Base-by-base conservation (phyloP, 2,113 vertebrate species). In the Plectropomus leopardus region DNA sequence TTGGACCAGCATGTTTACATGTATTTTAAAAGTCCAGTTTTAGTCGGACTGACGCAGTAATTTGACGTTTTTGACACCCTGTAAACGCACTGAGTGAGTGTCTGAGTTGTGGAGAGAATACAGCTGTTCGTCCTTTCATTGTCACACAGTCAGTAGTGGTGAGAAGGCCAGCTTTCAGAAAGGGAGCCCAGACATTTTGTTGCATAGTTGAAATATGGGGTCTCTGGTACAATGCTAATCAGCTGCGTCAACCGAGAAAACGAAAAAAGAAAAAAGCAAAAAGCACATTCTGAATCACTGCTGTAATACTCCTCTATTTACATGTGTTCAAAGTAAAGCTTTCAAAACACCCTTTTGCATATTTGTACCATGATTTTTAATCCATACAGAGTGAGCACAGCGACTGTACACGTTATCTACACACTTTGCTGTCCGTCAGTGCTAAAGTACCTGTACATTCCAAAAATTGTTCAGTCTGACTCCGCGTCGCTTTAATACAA, bases 301-400 rank as follows among this genome's bases (percentile, higher is more conserved):
- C 84, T 84, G 94, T 93, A 94, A 84, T 84, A 87, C 87, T 96
- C 96, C 95, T 94, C 94, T 97, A 98, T 98, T 95, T 98, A 98
- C 96, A 99, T 95, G 91, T 96, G 94, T 97, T 97, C 94, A 98
- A 96, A 97, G 97, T 99, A 99, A 99, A 99, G 98, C 98, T 99
- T 98, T 98, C 95, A 92, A 97, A 97, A 96, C 94, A 96, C 93
- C 96, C 96, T 96, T 97, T 99, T 98, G 98, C 98, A 99, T 99
- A 99, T 98, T 97, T 97, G 97, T 98, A 97, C 96, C 96, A 94
- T 86, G 86, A 92, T 90, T 95, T 95, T 95, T 94, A 88, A 89
- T 89, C 90, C 94, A 94, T 93, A 96, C 91, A 95, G 96, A 96
- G 94, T 94, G 93, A 96, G 92, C 92, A 95, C 92, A 90, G 90